A percentile compares a stretch with the other conserved stretches of the same genome.
Conservation (phyloP, 2,888 invertebrate genomes). For the Epirrhoe alternata region DNA sequence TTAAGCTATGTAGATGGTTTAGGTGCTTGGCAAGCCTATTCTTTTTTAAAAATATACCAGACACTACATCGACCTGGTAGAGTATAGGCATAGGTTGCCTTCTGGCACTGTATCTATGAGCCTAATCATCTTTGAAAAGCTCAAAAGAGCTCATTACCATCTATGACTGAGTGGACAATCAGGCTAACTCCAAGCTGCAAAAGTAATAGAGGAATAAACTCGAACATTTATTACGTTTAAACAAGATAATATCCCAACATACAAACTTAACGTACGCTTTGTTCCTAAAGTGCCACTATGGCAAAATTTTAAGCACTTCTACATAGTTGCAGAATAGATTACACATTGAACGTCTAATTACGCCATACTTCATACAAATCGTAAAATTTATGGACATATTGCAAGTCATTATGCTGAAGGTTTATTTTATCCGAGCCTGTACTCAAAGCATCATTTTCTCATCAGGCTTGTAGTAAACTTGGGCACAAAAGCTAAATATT, state of each 20-base stretch:
- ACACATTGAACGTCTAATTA: not conserved
- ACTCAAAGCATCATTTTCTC: no score
- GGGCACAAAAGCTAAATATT: no score
- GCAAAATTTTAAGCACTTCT: not conserved
- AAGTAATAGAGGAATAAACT: slow-evolving; percentile 16
- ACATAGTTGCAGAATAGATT: not conserved
- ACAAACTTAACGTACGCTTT: slow-evolving; percentile 9
- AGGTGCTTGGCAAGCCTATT: no score
- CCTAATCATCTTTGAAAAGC: not conserved
- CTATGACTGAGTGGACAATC: slow-evolving; percentile 2
- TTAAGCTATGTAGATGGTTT: no score
- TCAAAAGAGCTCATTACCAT: not conserved
- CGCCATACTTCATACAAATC: not conserved
- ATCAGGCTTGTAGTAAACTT: no score
- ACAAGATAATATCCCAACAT: slow-evolving; percentile 11
- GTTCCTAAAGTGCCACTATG: slow-evolving; percentile 1
- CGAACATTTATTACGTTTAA: slow-evolving; percentile 19
- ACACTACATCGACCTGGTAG: no score
- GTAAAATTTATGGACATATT: not conserved
- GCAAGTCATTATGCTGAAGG: not conserved
- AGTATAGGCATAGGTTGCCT: no score
- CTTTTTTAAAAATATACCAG: no score
- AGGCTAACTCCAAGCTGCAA: slow-evolving; percentile 3
- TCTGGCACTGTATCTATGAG: no score
- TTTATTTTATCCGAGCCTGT: not conserved